Conservation (phyloP, 1,140 invertebrate genomes). For the Chrysomallon squamiferum region DNA sequence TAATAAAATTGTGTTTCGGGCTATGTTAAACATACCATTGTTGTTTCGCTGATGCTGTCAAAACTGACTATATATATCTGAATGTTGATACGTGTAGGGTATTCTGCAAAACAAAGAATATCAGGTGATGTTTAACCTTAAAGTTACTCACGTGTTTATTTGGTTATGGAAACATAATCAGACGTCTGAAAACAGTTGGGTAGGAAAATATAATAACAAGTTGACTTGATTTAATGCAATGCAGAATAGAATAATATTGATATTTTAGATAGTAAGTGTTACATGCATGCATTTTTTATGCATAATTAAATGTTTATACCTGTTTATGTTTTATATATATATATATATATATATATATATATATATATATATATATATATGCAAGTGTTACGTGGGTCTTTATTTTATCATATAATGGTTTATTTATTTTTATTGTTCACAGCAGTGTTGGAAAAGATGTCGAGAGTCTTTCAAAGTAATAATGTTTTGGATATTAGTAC, state of each 20-base stretch:
- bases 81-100: slow-evolving; percentile 28
- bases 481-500: neutral
- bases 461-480: neutral
- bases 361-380: neutral
- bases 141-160: neutral
- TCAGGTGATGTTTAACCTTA: neutral
- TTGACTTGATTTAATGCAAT: neutral
- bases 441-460: neutral
- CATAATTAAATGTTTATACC: neutral
- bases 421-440: neutral
- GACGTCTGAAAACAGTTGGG: neutral
- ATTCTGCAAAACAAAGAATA: slow-evolving; percentile 27
- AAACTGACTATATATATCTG: slow-evolving; percentile 45
- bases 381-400: neutral
- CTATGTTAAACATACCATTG: slow-evolving; percentile 39
- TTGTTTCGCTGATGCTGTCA: slow-evolving; percentile 39
- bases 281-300: neutral
- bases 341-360: slow-evolving; percentile 5
- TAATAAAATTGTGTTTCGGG: too few relatives aligned
- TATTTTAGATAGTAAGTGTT: neutral
- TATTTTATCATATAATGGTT: neutral
- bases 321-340: neutral
- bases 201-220: neutral
- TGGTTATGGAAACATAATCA: neutral
- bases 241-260: neutral